phyloP scores from a whole-genome alignment of 1,140 invertebrate genomes.

The Ptiloglossa arizonensis region DNA sequence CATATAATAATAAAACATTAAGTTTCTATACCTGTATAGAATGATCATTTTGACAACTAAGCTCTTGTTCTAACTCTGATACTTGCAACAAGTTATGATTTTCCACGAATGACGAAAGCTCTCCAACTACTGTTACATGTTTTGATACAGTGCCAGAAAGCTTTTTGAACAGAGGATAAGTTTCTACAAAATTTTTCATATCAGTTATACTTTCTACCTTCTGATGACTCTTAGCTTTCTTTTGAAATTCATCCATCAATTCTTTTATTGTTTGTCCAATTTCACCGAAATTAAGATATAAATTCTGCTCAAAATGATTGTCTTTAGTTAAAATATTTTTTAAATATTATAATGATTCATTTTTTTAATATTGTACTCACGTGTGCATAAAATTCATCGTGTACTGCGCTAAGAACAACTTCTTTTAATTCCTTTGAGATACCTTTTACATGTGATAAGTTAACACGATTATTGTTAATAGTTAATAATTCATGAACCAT shows the following conservation, averaged over 20 bases:
- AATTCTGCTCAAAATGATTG: constrained; percentile 86
- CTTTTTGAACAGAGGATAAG: constrained; percentile 99
- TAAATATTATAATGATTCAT: constrained; percentile 19
- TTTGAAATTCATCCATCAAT: constrained; percentile 98
- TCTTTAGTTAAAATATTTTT: constrained; percentile 13
- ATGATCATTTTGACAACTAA: constrained; percentile 96
- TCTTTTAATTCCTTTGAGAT: constrained; percentile 95
- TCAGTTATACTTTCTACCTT: constrained; percentile 99
- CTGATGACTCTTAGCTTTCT: constrained; percentile 96
- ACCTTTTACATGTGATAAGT: constrained; percentile 90
- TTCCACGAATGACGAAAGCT: constrained; percentile 93
- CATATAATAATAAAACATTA: neutral
- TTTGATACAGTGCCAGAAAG: constrained; percentile 99
- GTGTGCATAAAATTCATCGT: constrained; percentile 98
- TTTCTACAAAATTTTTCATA: constrained; percentile 99
- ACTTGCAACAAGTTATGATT: constrained; percentile 92
- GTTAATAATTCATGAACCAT: constrained; percentile 99
- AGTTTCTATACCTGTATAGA: constrained; percentile 86
- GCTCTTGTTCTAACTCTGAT: constrained; percentile 98
- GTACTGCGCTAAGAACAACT: constrained; percentile 96
- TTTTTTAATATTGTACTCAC: constrained; percentile 79
- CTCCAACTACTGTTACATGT: constrained; percentile 97
- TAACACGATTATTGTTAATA: constrained; percentile 97
- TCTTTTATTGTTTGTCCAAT: constrained; percentile 98
- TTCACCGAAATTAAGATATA: constrained; percentile 98